These are phyloP conservation scores for Macquaria australasica DNA, from an alignment of 2,113 vertebrate genomes.

Conservation along the genomic window DNA sequence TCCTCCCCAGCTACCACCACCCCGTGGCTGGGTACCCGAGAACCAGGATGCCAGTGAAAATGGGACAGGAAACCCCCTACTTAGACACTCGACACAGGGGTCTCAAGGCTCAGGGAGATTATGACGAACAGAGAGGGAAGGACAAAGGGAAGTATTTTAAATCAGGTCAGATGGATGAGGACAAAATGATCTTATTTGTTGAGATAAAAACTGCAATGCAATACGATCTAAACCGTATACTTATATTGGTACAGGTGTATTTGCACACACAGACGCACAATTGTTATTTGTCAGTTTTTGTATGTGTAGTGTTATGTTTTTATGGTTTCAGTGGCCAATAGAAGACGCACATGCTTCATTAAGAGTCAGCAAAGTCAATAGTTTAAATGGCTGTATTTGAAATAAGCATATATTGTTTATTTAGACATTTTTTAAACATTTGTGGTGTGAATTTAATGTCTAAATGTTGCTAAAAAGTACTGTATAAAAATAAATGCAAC, in stretches of 20 bases:
- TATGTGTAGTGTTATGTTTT: not conserved
- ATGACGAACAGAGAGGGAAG: not conserved
- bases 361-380: no score
- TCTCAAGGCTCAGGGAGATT: conserved; percentile 2
- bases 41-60: conserved; percentile 14
- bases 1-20: conserved; percentile 24
- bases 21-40: conserved; percentile 46
- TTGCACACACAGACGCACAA: not conserved
- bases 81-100: conserved; percentile 18
- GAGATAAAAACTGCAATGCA: not conserved
- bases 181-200: no score
- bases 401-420: not conserved
- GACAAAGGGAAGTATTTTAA: no score
- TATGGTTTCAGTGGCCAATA: no score
- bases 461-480: not conserved
- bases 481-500: not conserved
- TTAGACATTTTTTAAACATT: not conserved
- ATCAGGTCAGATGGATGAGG: no score
- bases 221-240: not conserved
- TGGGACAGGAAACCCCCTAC: conserved; percentile 35
- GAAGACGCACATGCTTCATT: no score
- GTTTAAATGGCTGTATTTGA: not conserved
- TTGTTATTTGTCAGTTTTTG: not conserved
- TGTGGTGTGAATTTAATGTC: not conserved
- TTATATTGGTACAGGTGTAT: not conserved